Percentiles rank a stretch among this genome's conserved stretches.
These are phyloP conservation scores for Vireo altiloquus DNA, from an alignment of 2,113 vertebrate species.

Conservation along the genomic window DNA sequence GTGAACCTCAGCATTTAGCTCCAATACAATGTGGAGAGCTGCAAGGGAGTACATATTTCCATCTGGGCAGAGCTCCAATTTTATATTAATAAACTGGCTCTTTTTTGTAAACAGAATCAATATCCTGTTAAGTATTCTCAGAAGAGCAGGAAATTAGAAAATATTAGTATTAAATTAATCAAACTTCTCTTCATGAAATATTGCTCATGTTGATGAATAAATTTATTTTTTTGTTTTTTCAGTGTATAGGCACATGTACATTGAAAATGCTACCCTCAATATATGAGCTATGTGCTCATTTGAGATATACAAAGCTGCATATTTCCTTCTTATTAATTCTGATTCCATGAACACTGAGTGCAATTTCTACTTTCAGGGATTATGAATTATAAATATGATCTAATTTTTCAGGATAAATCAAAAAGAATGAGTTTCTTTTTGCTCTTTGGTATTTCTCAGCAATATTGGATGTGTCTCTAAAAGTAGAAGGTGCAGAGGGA, in stretches of 20 bases:
- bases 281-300: not conserved
- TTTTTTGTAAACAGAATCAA: conserved; percentile 55
- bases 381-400: not conserved
- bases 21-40: not conserved
- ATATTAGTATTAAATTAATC: conserved; percentile 23
- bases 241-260: not conserved
- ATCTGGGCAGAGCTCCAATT: conserved; percentile 29
- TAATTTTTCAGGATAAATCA: not conserved
- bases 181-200: not conserved
- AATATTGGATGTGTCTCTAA: not conserved
- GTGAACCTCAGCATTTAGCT: not conserved
- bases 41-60: not conserved
- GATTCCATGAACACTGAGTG: not conserved
- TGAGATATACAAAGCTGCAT: not conserved
- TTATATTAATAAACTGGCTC: conserved; percentile 31
- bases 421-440: not conserved
- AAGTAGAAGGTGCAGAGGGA: not conserved
- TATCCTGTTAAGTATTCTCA: conserved; percentile 47
- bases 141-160: conserved; percentile 54
- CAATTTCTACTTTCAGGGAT: not conserved
- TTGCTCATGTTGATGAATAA: not conserved
- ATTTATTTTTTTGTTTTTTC: not conserved
- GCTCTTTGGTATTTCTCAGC: not conserved
- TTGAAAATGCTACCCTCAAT: not conserved
- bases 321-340: not conserved